A percentile compares a stretch with the other conserved stretches of the same genome.
phyloP scores from a whole-genome alignment of 2,888 invertebrate genomes.

The Aspidiotus destructor region DNA sequence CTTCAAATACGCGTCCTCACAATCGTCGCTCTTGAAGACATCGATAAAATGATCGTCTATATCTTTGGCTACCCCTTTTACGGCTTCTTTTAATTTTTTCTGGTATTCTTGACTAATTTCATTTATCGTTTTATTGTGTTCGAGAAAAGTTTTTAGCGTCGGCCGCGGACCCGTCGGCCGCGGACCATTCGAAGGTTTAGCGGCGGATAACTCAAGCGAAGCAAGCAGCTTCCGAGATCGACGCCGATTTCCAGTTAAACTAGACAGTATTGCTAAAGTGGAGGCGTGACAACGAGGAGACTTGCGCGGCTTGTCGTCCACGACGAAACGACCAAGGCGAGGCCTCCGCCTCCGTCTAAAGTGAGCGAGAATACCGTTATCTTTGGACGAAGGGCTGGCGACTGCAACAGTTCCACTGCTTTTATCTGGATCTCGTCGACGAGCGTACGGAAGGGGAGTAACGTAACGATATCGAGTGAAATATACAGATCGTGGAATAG shows the following conservation, averaged over 20 bases:
- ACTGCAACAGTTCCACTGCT: background rate
- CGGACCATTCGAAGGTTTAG: background rate
- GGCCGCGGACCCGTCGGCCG: background rate
- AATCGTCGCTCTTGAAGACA: conserved; percentile 18
- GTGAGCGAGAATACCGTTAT: background rate
- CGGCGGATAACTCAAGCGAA: background rate
- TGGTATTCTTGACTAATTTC: conserved; percentile 6
- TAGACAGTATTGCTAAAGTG: conserved; percentile 58
- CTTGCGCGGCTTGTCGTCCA: conserved; percentile 47
- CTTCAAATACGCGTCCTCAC: conserved; percentile 15
- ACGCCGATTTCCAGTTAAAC: conserved; percentile 38
- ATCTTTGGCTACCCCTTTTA: conserved; percentile 17
- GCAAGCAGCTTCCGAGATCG: conserved; percentile 20
- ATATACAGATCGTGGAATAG: conserved; percentile 8
- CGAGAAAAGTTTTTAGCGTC: background rate
- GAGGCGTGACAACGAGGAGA: conserved; percentile 82
- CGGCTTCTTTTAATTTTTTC: conserved; percentile 16
- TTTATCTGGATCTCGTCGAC: background rate
- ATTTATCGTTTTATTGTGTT: background rate
- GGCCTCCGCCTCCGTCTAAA: conserved; percentile 11
- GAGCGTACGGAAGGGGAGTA: background rate
- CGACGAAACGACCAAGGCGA: conserved; percentile 13
- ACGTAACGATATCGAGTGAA: conserved; percentile 10
- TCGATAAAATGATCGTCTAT: conserved; percentile 27
- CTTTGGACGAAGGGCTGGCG: background rate